phyloP scores from a whole-genome alignment of 2,113 vertebrate genomes.

The Tor tambroides region DNA sequence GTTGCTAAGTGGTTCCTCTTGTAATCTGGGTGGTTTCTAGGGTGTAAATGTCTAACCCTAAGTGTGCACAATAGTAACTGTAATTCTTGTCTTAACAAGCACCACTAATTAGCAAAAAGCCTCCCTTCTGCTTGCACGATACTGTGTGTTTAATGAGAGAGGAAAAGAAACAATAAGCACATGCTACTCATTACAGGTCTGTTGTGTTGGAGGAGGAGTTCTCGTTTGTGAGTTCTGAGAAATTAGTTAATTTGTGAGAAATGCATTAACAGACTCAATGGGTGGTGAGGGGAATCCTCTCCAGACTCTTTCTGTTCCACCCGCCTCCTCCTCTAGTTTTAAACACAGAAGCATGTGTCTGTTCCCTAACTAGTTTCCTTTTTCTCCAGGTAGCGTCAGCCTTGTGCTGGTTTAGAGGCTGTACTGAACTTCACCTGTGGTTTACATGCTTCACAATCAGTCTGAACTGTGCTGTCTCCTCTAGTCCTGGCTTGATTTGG shows the following conservation, averaged over 20 bases:
- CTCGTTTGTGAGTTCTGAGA: not conserved
- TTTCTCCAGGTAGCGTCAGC: not conserved
- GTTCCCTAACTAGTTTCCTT: not conserved
- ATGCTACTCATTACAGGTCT: not conserved
- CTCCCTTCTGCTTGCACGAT: not conserved
- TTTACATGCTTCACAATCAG: not conserved
- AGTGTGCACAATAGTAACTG: not conserved
- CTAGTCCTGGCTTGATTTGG: not conserved
- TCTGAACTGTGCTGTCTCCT: not conserved
- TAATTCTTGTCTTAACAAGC: not conserved
- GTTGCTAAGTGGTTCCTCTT: not conserved
- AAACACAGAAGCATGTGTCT: not conserved
- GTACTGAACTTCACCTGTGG: not conserved
- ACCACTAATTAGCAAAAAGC: not conserved
- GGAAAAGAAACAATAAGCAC: not conserved
- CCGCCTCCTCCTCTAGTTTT: not conserved
- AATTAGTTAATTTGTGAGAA: conserved; percentile 22
- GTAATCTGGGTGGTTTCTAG: not conserved
- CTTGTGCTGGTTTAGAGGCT: not conserved
- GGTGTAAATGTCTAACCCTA: not conserved
- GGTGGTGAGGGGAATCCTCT: not conserved
- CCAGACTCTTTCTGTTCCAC: no score
- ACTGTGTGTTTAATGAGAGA: not conserved
- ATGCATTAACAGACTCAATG: not conserved
- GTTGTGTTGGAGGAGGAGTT: not conserved